A percentile compares a stretch with the other conserved stretches of the same genome.
Evolutionary conservation across 2,797 vertebrate species (phyloP).

Genomic region (Lagodon rhomboides): DNA sequence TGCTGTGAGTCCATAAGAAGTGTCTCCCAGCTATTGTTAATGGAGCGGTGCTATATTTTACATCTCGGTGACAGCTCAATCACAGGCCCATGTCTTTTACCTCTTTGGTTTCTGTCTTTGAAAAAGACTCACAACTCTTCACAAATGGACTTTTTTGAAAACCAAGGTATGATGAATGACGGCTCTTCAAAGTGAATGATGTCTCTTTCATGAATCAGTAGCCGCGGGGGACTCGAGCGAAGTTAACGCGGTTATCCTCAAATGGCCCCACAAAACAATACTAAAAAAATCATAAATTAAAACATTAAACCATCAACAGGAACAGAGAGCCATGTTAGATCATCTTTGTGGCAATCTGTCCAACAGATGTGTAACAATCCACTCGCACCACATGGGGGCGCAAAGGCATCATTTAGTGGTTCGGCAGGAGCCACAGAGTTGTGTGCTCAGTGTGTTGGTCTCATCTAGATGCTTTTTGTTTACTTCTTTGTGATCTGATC

Average conservation of each 20-base stretch:
- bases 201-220: not conserved
- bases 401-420: constrained; percentile 51
- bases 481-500: constrained; percentile 31
- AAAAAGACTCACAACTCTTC: constrained; percentile 8
- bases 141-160: constrained; percentile 18
- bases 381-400: constrained; percentile 64
- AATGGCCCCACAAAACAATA: not conserved
- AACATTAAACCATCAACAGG: constrained; percentile 1
- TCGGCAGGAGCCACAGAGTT: not conserved
- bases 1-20: constrained; percentile 46
- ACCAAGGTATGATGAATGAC: constrained; percentile 4
- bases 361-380: constrained; percentile 36
- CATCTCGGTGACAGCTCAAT: constrained; percentile 58
- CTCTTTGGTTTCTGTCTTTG: constrained; percentile 34
- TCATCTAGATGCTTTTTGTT: constrained; percentile 45
- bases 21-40: constrained; percentile 48
- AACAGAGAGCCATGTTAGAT: not conserved
- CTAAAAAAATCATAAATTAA: not conserved
- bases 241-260: not conserved
- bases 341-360: too few species aligned
- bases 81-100: constrained; percentile 16
- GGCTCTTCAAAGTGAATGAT: constrained; percentile 8
- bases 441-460: constrained; percentile 3
- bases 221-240: not conserved
- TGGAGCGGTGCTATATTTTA: constrained; percentile 45